Base-by-base conservation (phyloP, 2,113 vertebrate species). In the Acanthochromis polyacanthus region DNA sequence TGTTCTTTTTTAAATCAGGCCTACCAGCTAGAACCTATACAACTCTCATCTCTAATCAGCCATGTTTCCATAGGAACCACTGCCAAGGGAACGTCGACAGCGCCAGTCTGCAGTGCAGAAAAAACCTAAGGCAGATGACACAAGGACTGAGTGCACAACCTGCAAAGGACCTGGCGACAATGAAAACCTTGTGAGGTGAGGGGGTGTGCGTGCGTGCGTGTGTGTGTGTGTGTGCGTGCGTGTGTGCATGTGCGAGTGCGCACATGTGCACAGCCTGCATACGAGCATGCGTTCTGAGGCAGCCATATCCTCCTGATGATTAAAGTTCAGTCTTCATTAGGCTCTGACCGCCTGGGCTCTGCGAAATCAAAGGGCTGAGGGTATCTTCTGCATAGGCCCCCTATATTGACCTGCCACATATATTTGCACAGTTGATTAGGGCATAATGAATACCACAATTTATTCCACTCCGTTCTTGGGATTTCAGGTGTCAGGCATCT, bases 131-230 rank as follows among this genome's bases (percentile, higher is more conserved):
- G 94, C 96, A 0, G 98, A 99, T 60, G 98, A 99, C 90, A 94
- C 95, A 9, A 94, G 98, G 81, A 99, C 98, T 7, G 98, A 99
- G 80, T 99, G 97, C 89, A 95, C 95, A 63, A 96, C 96, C 58
- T 99, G 98, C 93, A 98, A 97, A 89, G 97, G 96, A 48, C 97
- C 96, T 4, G 98, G 97, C 19, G 98, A 99, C 94, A 99, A 98
- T 80, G 98, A 99, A 88, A 99, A 99, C 94, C 95, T 99, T 48
- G 98, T 99, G 89, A 98, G 98, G 98, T 99, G 95, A 84, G 93
- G 70, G 4, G 5, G 5, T 0, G 22, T 11, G 62, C 59, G 48
- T 55, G 68, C 66, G 71, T 50, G 66, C 32, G 76, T 57, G 72
- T 68, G 69, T 17, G 69, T 32, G 81, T 43, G 71, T 60, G 56